Evolutionary conservation across 2,797 vertebrate species (phyloP), one percentile per base, ranked within the genome.

Genomic region (Psittacula echo): DNA sequence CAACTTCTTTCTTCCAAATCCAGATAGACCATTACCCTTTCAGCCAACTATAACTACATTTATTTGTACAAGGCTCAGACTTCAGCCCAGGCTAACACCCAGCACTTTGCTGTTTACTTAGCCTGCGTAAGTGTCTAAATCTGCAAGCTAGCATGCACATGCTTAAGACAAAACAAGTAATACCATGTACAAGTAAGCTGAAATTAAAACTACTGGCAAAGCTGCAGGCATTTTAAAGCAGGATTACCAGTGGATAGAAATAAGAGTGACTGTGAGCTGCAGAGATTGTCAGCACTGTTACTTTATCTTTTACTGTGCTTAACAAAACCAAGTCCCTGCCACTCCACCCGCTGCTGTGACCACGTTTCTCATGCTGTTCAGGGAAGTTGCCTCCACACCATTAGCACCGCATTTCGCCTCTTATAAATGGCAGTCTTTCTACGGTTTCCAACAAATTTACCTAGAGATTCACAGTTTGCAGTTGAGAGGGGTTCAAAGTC

Each of bases 341-440:
- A 23, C 19, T 42, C 65, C 60, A 30, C 39, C 79, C 9, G 11
- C 75, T 71, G 65, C 82, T 16, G 18, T 0, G 0, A 50, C 44
- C 66, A 27, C 1, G 0, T 42, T n/a, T 50, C 56, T 17, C 1
- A 7, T n/a, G 51, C n/a, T 8, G 8, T 79, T 89, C 20, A 1
- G 42, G 71, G 79, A 90, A 91, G 84, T 54, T 20, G 10, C 56
- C 81, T 89, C 95, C 89, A 60, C 51, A 89, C 56, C 30, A 15
- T 81, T 94, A 97, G 96, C 95, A 92, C 92, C 60, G 7, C 80
- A 47, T 93, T 90, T 95, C 73, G 84, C 94, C 87, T 64, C 71
- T 80, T 92, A 74, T 58, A 97, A 98, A 98, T 97, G 82, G 54
- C 91, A 89, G 97, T 98, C 87, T 98, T 97, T 97, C 95, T 97